These are phyloP conservation scores for Cybosia mesomella DNA, from an alignment of 2,888 invertebrate genomes.

Conservation along the genomic window DNA sequence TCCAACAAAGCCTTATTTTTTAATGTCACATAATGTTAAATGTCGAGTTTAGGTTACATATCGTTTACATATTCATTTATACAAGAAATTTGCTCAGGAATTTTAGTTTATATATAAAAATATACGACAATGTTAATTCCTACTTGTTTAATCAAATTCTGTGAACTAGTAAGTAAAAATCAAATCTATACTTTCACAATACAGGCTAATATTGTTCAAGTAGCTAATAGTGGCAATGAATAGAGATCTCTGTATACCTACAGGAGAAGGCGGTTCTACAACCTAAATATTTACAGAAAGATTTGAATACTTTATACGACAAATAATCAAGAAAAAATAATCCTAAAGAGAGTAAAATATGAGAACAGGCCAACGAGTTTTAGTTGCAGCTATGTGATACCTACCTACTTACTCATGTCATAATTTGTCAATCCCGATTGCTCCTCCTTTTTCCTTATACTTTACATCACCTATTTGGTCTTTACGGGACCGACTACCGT, in stretches of 20 bases:
- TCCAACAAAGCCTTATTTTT: conserved; percentile 7
- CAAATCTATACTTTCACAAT: not conserved
- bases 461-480: no score
- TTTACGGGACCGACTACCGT: no score
- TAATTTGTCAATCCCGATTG: no score
- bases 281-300: not conserved
- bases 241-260: not conserved
- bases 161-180: conserved; percentile 74
- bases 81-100: conserved; percentile 43
- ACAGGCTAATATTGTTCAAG: not conserved
- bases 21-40: conserved; percentile 8
- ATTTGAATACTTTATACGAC: no score
- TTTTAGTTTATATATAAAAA: conserved; percentile 48
- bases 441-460: no score
- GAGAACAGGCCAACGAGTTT: not conserved
- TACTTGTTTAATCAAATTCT: conserved; percentile 79
- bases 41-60: conserved; percentile 14
- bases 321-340: no score
- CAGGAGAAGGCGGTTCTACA: no score
- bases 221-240: not conserved
- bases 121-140: conserved; percentile 77
- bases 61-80: not conserved
- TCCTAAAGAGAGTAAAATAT: no score
- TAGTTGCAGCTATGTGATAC: no score
- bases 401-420: no score